Percentiles rank a stretch among this genome's conserved stretches.
Conservation (phyloP, 1,140 invertebrate species). For the Drosophila sucinea region DNA sequence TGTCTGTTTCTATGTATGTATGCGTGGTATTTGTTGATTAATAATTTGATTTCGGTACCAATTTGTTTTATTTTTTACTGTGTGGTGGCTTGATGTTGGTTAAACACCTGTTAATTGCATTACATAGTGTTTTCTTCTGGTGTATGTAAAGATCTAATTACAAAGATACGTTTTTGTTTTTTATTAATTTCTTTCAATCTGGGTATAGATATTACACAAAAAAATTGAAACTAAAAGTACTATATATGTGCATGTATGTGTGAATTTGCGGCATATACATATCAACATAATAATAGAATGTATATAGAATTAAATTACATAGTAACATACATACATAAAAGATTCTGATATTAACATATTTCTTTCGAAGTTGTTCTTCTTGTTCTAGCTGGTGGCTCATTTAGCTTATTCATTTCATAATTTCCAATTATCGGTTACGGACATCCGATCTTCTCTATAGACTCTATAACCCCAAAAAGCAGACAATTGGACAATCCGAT, state of each 20-base stretch:
- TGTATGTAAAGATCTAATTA: constrained; percentile 66
- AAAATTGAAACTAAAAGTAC: constrained; percentile 69
- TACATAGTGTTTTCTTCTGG: constrained; percentile 41
- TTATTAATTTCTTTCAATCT: constrained; percentile 63
- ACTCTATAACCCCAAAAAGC: background rate
- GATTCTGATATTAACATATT: constrained; percentile 64
- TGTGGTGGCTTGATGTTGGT: constrained; percentile 27
- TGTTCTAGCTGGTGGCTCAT: constrained; percentile 4
- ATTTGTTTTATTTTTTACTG: constrained; percentile 49
- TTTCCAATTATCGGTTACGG: background rate
- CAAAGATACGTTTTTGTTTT: constrained; percentile 60
- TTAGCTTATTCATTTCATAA: background rate
- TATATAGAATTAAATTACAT: constrained; percentile 60
- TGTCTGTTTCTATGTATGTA: background rate
- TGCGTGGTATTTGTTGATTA: background rate
- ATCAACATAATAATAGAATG: constrained; percentile 50
- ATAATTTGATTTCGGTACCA: constrained; percentile 62
- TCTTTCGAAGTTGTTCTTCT: constrained; percentile 21
- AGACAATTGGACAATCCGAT: background rate
- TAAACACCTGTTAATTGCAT: constrained; percentile 59
- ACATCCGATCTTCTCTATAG: constrained; percentile 6
- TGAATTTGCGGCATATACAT: constrained; percentile 55
- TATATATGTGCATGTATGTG: constrained; percentile 56
- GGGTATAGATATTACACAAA: constrained; percentile 59
- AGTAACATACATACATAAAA: constrained; percentile 64